Evolutionary conservation across 2,888 invertebrate genomes (phyloP).

Genomic region (Macrosoma leucophasiata): DNA sequence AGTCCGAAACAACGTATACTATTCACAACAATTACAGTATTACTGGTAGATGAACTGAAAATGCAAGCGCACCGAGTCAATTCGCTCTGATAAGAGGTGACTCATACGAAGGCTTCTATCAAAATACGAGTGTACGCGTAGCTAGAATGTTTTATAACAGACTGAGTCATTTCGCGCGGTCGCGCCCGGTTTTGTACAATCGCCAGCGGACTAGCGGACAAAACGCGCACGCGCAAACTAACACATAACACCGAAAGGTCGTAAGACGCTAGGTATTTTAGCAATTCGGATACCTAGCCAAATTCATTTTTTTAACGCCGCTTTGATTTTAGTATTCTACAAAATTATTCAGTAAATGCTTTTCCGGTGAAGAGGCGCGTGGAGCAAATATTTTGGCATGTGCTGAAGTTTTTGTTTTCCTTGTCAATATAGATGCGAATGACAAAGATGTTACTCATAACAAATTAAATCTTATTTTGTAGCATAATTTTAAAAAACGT

Average conservation of each 20-base stretch:
- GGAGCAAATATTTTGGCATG: conserved; percentile 27
- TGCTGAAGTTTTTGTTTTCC: not conserved
- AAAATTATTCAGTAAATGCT: conserved; percentile 44
- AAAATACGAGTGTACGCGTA: conserved; percentile 54
- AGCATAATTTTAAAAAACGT: too few species aligned
- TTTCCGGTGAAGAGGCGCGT: conserved; percentile 43
- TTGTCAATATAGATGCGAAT: not conserved
- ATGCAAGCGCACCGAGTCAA: conserved; percentile 43
- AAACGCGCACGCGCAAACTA: conserved; percentile 62
- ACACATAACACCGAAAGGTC: conserved; percentile 38
- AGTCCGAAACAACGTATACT: conserved; percentile 45
- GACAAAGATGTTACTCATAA: too few species aligned
- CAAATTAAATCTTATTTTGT: too few species aligned
- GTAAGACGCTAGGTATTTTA: conserved; percentile 47
- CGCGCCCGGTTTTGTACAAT: conserved; percentile 67
- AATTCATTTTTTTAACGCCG: conserved; percentile 32
- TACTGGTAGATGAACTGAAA: conserved; percentile 42
- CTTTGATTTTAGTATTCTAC: conserved; percentile 41
- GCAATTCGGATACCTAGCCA: conserved; percentile 60
- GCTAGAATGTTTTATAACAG: conserved; percentile 70
- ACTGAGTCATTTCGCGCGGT: conserved; percentile 66
- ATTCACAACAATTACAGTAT: conserved; percentile 38
- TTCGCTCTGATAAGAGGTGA: conserved; percentile 66
- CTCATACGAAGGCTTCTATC: conserved; percentile 51
- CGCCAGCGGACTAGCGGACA: conserved; percentile 42